Base-by-base conservation (phyloP, 2,797 vertebrate genomes). In the Galaxias olidus region DNA sequence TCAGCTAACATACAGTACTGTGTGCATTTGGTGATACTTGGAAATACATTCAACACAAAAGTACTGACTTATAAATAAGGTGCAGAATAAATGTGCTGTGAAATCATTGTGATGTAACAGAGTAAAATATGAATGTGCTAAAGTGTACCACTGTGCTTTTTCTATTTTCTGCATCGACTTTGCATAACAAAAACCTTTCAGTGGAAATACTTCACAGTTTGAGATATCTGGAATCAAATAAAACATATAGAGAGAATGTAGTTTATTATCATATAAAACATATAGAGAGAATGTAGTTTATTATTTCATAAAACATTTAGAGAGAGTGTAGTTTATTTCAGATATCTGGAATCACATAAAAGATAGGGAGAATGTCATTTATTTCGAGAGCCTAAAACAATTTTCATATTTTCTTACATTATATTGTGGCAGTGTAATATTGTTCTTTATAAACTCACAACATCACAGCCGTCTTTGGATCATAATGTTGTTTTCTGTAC, bases 221-320 rank as follows among this genome's bases (percentile, higher is more conserved):
- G 64, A 18, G 74, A 80, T 49, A 68, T 71, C 75, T 80, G 67
- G 67, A 79, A 82, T 71, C 71, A 61, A 79, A 85, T 84, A 43
- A 81, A 82, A 78, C 50, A 86, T 82, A 82, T 80, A 87, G 82
- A 85, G 67, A 57, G 56, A 79, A 69, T 68, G 69, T 72, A 71
- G 70, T 78, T 83, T 70, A 72, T 76, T 76, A 82, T 71, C 71
- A 61, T 80, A 85, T 84, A 43, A 81, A 82, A 78, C 50, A 86
- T 82, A 82, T 80, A 87, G 82, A 85, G 67, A 57, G 56, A 79
- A 69, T 68, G 69, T 72, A 71, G 70, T 78, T 83, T 70, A 72
- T 76, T 76, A 82, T 71, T 69, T 61, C 80, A 85, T 84, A 43
- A 81, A 82, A 78, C 50, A 86, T 82, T 83, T 80, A 87, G 82